Percentiles rank a stretch among this genome's conserved stretches.
These are phyloP conservation scores for Macrobrachium nipponense DNA, from an alignment of 1,140 invertebrate species.

Conservation along the genomic window DNA sequence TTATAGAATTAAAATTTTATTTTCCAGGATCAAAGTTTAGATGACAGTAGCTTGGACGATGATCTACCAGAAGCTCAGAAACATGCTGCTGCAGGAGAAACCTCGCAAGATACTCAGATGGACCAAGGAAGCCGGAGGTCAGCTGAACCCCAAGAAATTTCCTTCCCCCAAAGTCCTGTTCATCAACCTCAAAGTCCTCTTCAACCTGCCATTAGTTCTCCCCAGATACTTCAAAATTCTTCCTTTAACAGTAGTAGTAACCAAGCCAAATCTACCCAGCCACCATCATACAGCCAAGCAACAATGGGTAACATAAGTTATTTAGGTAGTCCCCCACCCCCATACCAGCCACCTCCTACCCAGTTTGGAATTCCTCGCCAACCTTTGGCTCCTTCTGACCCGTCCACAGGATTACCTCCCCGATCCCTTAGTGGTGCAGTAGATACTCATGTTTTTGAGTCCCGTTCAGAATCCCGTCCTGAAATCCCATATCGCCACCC, in stretches of 20 bases:
- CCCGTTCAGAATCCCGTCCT: conserved; percentile 31
- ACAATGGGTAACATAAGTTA: conserved; percentile 27
- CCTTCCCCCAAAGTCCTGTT: conserved; percentile 25
- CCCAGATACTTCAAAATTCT: conserved; percentile 8
- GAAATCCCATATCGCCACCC: conserved; percentile 60
- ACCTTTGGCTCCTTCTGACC: conserved; percentile 9
- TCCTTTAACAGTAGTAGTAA: conserved; percentile 20
- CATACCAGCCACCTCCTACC: conserved; percentile 47
- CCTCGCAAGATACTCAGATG: conserved; percentile 27
- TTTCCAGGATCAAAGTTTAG: conserved; percentile 45
- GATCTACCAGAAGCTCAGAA: conserved; percentile 49
- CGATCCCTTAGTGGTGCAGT: conserved; percentile 18
- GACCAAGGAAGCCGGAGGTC: conserved; percentile 52
- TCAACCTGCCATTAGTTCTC: background rate
- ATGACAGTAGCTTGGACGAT: conserved; percentile 53
- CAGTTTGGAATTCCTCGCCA: conserved; percentile 31
- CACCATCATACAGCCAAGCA: conserved; percentile 43
- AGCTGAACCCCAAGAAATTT: conserved; percentile 33
- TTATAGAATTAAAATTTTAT: background rate
- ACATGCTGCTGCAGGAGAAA: conserved; percentile 12
- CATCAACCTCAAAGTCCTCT: conserved; percentile 9
- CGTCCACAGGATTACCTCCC: conserved; percentile 3
- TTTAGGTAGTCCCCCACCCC: conserved; percentile 38
- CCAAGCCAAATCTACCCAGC: conserved; percentile 8
- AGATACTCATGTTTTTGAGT: conserved; percentile 12